Conservation (phyloP, 53 echinoderm and acorn worm species). For the Mesocentrotus franciscanus region DNA sequence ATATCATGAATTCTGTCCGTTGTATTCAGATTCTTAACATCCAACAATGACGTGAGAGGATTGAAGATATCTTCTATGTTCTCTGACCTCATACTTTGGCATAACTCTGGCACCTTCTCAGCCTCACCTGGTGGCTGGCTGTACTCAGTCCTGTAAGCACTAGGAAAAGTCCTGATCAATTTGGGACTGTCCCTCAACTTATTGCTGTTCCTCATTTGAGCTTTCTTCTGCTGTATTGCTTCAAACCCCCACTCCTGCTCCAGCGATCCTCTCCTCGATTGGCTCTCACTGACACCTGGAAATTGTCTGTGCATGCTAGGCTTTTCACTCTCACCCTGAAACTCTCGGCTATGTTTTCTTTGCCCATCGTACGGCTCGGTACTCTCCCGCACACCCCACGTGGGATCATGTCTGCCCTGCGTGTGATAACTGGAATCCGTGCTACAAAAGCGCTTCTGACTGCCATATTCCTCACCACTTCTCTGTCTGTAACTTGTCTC, state of each 20-base stretch:
- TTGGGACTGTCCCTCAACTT: slow-evolving; percentile 62
- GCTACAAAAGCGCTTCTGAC: background rate
- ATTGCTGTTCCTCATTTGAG: slow-evolving; percentile 49
- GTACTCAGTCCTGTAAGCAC: slow-evolving; percentile 25
- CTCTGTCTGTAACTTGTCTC: background rate
- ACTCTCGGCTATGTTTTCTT: background rate
- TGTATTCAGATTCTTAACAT: background rate
- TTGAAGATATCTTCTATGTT: slow-evolving; percentile 47
- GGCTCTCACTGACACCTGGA: slow-evolving; percentile 28
- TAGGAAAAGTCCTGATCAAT: slow-evolving; percentile 23
- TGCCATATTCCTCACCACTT: slow-evolving; percentile 56
- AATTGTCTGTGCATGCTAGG: slow-evolving; percentile 44
- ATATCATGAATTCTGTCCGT: background rate
- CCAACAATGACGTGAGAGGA: slow-evolving; percentile 7
- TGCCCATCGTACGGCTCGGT: slow-evolving; percentile 5
- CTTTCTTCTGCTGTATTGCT: slow-evolving; percentile 67
- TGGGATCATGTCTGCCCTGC: slow-evolving; percentile 6
- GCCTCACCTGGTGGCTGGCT: background rate
- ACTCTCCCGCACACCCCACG: slow-evolving; percentile 15
- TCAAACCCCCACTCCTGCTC: slow-evolving; percentile 58
- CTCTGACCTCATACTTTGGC: background rate
- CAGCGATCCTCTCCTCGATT: slow-evolving; percentile 48
- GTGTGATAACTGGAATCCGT: background rate
- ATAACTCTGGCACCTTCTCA: background rate
- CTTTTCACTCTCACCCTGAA: slow-evolving; percentile 2